Evolutionary conservation across 2,888 invertebrate genomes (phyloP).

Genomic region (Copidosoma aretas): DNA sequence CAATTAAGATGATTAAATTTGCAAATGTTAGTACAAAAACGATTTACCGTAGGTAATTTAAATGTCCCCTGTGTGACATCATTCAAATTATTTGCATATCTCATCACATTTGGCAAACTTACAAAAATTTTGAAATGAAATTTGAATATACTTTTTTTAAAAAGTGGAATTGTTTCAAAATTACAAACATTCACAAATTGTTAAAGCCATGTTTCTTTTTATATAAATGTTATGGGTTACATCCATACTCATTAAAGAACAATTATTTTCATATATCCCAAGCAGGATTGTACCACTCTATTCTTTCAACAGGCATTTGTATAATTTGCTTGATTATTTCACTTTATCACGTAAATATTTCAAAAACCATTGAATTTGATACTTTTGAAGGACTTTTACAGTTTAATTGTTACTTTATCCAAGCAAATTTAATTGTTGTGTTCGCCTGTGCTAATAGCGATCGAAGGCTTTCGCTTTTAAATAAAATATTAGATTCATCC

Average conservation of each 20-base stretch:
- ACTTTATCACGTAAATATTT: constrained; percentile 44
- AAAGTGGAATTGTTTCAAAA: background rate
- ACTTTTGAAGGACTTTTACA: constrained; percentile 48
- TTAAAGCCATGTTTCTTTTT: constrained; percentile 47
- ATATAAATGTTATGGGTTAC: constrained; percentile 45
- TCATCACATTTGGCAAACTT: too few relatives aligned
- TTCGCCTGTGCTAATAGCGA: constrained; percentile 37
- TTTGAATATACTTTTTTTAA: background rate
- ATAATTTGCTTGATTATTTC: background rate
- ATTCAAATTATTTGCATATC: too few relatives aligned
- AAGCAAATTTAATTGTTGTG: constrained; percentile 40
- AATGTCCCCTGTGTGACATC: too few relatives aligned
- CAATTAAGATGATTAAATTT: too few relatives aligned
- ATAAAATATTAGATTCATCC: constrained; percentile 44
- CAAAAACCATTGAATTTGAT: constrained; percentile 30
- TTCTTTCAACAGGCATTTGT: constrained; percentile 34
- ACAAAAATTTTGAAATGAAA: background rate
- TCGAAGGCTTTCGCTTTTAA: constrained; percentile 42
- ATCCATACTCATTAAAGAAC: constrained; percentile 49
- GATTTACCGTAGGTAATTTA: too few relatives aligned
- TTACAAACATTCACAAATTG: constrained; percentile 26
- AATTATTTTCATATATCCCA: constrained; percentile 41
- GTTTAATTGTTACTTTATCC: constrained; percentile 42
- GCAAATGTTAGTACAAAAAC: too few relatives aligned
- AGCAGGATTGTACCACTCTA: constrained; percentile 44